A percentile compares a stretch with the other conserved stretches of the same genome.
Conservation (phyloP, 2,888 invertebrate genomes). For the Theodoxus fluviatilis region DNA sequence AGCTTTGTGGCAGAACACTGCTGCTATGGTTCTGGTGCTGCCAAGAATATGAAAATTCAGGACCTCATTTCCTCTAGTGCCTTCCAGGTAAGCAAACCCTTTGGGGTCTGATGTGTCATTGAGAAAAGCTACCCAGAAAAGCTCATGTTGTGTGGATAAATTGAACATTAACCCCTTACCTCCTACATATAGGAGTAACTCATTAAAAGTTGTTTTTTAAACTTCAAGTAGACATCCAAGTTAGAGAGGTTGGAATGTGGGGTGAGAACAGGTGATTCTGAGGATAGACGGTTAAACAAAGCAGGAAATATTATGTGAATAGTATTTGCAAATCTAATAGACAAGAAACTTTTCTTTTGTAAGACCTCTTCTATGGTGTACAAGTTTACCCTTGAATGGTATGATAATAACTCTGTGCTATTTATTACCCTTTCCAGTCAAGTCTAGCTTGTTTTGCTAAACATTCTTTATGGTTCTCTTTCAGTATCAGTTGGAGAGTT, state of each 20-base stretch:
- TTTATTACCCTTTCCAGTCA: not conserved
- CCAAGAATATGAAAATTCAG: slow-evolving; percentile 66
- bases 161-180: no score
- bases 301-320: no score
- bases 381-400: not conserved
- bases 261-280: no score
- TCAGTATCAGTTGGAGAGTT: slow-evolving; percentile 70
- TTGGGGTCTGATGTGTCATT: not conserved
- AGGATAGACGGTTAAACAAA: no score
- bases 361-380: not conserved
- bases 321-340: not conserved
- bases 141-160: no score
- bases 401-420: no score
- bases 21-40: slow-evolving; percentile 69
- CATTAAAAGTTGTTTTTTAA: not conserved
- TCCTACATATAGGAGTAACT: no score
- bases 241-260: no score
- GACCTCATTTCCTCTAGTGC: slow-evolving; percentile 67
- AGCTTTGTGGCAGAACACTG: slow-evolving; percentile 67
- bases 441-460: no score
- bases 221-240: not conserved
- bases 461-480: not conserved
- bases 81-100: slow-evolving; percentile 67
- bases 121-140: no score
- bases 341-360: slow-evolving; percentile 10